These are phyloP conservation scores for Drosophila oshimai DNA, from an alignment of 1,140 invertebrate species.

Conservation along the genomic window DNA sequence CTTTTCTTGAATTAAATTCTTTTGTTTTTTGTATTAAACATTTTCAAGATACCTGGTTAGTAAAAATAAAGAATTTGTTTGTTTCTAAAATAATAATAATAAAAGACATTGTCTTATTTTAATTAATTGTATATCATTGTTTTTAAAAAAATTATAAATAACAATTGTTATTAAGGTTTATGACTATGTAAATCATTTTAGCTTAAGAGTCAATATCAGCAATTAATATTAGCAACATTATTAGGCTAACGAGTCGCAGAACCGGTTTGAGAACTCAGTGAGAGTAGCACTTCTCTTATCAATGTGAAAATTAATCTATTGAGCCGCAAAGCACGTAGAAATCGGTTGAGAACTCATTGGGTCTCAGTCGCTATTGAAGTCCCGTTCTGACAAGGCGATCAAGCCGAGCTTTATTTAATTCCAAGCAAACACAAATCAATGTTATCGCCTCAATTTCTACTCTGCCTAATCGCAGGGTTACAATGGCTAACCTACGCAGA, in stretches of 20 bases:
- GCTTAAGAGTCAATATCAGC: background rate
- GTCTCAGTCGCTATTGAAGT: constrained; percentile 21
- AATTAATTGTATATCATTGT: too few relatives aligned
- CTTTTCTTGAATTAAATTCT: too few relatives aligned
- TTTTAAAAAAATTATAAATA: too few relatives aligned
- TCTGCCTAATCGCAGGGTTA: constrained; percentile 15
- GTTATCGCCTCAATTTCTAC: constrained; percentile 25
- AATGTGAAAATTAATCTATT: constrained; percentile 3
- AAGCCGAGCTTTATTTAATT: background rate
- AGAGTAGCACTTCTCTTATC: constrained; percentile 37
- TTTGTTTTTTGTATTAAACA: too few relatives aligned
- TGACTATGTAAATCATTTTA: background rate
- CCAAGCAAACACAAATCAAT: constrained; percentile 8
- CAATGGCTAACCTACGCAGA: constrained; percentile 16
- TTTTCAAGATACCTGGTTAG: too few relatives aligned
- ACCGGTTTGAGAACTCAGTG: constrained; percentile 18
- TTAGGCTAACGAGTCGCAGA: background rate
- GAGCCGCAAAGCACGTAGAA: constrained; percentile 2
- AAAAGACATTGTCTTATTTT: too few relatives aligned
- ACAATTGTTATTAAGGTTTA: too few relatives aligned
- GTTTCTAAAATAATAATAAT: too few relatives aligned
- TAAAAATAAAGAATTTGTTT: too few relatives aligned
- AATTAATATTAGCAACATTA: background rate
- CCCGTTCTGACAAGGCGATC: constrained; percentile 13
- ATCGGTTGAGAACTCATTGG: background rate